Evolutionary conservation across 2,888 invertebrate species (phyloP), one percentile per base, ranked within the genome.

Genomic region (Helicoverpa assulta): DNA sequence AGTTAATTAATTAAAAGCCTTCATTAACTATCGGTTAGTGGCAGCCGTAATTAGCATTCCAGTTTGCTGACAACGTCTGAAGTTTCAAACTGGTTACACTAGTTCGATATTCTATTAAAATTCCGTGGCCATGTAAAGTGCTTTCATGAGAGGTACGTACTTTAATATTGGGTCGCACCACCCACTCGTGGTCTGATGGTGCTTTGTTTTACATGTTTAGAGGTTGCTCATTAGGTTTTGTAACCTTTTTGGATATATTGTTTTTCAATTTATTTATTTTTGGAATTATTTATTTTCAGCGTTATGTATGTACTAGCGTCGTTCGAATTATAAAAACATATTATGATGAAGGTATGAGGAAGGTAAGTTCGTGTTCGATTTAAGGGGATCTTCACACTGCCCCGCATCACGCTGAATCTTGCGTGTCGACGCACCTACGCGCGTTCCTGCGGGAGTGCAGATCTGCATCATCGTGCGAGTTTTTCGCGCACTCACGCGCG

Each of bases 81-180:
- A 68, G 73, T 76, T 73, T 58, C 6, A 37, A 69, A 60, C 68
- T 40, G 16, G 53, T 53, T n/a, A 60, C 33, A 67, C 76, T 52
- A 72, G 8, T 55, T 53, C 43, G 12, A 73, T 73, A 76, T 73
- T 59, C 54, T 68, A 56, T 76, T 69, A 56, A 67, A 71, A 63
- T 53, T 65, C 26, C 12, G 12, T n/a, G 8, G 43, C 19, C 55
- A 58, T 55, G 51, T 58, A 21, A 50, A 73, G 54, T 59, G 61
- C 26, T 59, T 62, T 65, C 54, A 50, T 62, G 47, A 59, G 53
- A 76, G 57, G 51, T 63, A 43, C 14, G 37, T 16, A 43, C 59
- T 67, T 18, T 26, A 47, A 54, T n/a, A 57, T 67, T 63, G 18
- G 8, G 66, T 50, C 61, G 14, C 56, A 61, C 63, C 40, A 56